Base-by-base conservation (phyloP, 2,888 invertebrate species). In the Bembecia ichneumoniformis region DNA sequence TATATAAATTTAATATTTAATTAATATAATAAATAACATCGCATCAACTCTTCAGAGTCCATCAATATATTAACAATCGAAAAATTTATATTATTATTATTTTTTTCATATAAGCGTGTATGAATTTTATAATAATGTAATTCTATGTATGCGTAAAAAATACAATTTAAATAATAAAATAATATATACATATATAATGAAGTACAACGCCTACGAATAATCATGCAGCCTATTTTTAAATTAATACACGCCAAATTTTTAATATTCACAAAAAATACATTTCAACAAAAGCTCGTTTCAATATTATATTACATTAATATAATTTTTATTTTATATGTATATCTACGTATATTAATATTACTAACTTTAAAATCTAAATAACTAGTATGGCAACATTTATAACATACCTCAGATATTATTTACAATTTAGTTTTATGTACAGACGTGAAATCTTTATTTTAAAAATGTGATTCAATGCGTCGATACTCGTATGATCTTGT, bases 331-430 rank as follows among this genome's bases (percentile, higher is more conserved):
- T 13, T 13, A 5, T 40, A 40, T 40, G 4, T 40, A 40, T 13
- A n/a, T 4, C 1, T 36, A 36, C 51, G 48, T 52, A 49, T 51
- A 49, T 48, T 54, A 48, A 36, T 49, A 51, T 34, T 50, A 47
- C 54, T 47, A 55, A 48, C 52, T 49, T 51, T 51, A 56, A 57
- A 59, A 56, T 55, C 57, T 63, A 64, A 53, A 53, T 54, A 68
- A 60, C 67, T 74, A 68, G 60, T 75, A 77, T 78, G 78, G 78
- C 78, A 77, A 77, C 77, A 58, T 63, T 72, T 64, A 66, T 68
- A 71, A 66, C 64, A 65, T 70, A 68, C 65, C 61, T 64, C 54
- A 53, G 51, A 54, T 51, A 50, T 48, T 52, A 50, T 52, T 50
- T 54, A 52, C 52, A 52, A 11, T 3, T 48, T 54, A 52, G 53